phyloP scores from a whole-genome alignment of 2,888 invertebrate species.

The Quadroppia sp. region DNA sequence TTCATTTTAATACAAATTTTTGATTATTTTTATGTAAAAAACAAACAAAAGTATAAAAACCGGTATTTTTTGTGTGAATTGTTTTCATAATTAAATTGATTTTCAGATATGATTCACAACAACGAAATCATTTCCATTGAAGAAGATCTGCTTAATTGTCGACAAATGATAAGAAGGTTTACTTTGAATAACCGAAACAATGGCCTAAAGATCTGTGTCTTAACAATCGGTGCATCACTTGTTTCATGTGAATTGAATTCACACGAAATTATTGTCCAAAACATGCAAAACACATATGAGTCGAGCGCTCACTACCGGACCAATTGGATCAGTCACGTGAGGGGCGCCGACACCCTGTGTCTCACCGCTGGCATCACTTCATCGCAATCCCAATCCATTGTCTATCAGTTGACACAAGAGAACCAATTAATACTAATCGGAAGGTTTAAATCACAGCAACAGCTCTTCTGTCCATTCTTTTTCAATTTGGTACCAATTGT shows the following conservation, averaged over 20 bases:
- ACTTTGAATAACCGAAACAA: constrained; percentile 41
- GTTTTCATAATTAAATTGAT: neutral
- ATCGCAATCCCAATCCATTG: constrained; percentile 25
- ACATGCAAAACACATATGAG: neutral
- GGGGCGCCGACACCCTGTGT: constrained; percentile 41
- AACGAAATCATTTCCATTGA: constrained; percentile 43
- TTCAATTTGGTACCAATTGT: constrained; percentile 42
- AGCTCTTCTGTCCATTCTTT: constrained; percentile 38
- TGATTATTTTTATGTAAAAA: neutral
- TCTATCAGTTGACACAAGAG: constrained; percentile 41
- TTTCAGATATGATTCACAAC: constrained; percentile 41
- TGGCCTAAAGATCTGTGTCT: constrained; percentile 37
- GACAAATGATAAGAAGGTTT: constrained; percentile 39
- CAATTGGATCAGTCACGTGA: constrained; percentile 42
- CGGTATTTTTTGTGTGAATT: constrained; percentile 2
- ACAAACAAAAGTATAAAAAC: constrained; percentile 1
- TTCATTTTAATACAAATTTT: neutral
- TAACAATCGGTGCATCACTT: constrained; percentile 37
- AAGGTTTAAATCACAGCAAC: constrained; percentile 34
- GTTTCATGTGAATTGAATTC: constrained; percentile 37
- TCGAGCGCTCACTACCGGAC: neutral
- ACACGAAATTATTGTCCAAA: constrained; percentile 39
- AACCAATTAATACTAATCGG: constrained; percentile 42
- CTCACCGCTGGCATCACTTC: constrained; percentile 29
- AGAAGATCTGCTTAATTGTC: constrained; percentile 42